These are phyloP conservation scores for Melanaphis sacchari DNA, from an alignment of 1,140 invertebrate genomes.

Conservation along the genomic window DNA sequence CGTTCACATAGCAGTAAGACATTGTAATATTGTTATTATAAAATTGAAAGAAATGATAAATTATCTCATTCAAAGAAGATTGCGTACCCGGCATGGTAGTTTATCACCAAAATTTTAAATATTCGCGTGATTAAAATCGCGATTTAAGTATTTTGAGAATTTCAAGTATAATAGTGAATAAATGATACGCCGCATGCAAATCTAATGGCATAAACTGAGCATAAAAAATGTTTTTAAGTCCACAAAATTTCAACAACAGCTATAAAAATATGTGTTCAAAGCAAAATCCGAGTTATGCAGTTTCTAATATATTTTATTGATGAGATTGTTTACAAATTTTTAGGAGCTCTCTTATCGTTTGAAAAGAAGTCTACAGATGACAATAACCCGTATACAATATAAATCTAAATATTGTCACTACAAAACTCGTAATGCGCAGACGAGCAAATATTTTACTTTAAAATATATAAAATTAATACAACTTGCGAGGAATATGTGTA, in stretches of 20 bases:
- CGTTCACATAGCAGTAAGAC: not conserved
- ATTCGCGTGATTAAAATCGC: not conserved
- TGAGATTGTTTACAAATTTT: not conserved
- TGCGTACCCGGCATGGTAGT: not conserved
- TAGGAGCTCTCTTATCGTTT: not conserved
- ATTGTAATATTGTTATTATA: slow-evolving; percentile 1
- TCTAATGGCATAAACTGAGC: not conserved
- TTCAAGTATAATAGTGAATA: not conserved
- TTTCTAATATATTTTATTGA: not conserved
- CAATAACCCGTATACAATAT: not conserved
- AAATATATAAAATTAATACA: too few relatives aligned
- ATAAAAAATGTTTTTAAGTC: not conserved
- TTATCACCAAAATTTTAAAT: not conserved
- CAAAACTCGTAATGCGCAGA: too few relatives aligned
- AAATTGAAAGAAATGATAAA: not conserved
- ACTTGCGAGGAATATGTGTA: too few relatives aligned
- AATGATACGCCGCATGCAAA: not conserved
- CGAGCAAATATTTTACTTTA: too few relatives aligned
- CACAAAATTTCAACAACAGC: not conserved
- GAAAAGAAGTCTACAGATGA: not conserved
- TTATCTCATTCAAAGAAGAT: not conserved
- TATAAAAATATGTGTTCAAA: not conserved
- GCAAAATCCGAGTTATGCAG: not conserved
- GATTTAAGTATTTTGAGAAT: not conserved
- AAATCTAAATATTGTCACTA: too few relatives aligned